Conservation (phyloP, 2,888 invertebrate genomes). For the Sminthurides aquaticus region DNA sequence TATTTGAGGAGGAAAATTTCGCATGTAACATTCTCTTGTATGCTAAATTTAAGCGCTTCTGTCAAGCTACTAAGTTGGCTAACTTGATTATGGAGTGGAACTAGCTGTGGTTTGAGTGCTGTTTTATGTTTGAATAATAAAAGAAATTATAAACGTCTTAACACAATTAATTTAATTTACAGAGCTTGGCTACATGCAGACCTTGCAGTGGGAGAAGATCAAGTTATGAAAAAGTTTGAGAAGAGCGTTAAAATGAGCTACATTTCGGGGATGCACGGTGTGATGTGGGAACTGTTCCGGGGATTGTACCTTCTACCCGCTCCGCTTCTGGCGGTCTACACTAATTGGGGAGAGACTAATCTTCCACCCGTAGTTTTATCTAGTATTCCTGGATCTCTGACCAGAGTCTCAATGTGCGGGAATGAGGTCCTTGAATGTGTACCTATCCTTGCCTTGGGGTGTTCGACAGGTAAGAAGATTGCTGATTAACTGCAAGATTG, state of each 20-base stretch:
- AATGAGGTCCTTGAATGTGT: constrained; percentile 34
- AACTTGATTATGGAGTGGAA: too few relatives aligned
- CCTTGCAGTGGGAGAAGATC: constrained; percentile 31
- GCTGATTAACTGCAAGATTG: neutral
- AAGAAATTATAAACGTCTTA: too few relatives aligned
- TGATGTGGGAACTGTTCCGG: constrained; percentile 42
- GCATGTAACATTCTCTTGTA: too few relatives aligned
- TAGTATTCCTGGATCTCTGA: constrained; percentile 39
- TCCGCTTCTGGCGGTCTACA: constrained; percentile 36
- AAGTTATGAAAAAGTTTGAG: constrained; percentile 35
- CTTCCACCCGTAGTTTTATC: constrained; percentile 40
- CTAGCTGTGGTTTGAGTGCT: too few relatives aligned
- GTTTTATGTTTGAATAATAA: too few relatives aligned
- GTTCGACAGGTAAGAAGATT: constrained; percentile 29
- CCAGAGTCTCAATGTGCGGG: constrained; percentile 31
- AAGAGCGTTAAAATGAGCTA: constrained; percentile 37
- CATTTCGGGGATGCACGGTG: constrained; percentile 39
- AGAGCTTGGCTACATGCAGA: constrained; percentile 42
- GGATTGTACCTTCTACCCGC: constrained; percentile 37
- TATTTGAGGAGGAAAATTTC: too few relatives aligned
- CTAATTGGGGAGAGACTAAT: constrained; percentile 41
- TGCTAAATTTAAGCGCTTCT: too few relatives aligned
- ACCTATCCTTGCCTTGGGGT: constrained; percentile 37
- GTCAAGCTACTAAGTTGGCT: too few relatives aligned
- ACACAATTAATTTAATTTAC: too few relatives aligned